These are phyloP conservation scores for Apaloderma vittatum DNA, from an alignment of 2,113 vertebrate species.

Conservation along the genomic window DNA sequence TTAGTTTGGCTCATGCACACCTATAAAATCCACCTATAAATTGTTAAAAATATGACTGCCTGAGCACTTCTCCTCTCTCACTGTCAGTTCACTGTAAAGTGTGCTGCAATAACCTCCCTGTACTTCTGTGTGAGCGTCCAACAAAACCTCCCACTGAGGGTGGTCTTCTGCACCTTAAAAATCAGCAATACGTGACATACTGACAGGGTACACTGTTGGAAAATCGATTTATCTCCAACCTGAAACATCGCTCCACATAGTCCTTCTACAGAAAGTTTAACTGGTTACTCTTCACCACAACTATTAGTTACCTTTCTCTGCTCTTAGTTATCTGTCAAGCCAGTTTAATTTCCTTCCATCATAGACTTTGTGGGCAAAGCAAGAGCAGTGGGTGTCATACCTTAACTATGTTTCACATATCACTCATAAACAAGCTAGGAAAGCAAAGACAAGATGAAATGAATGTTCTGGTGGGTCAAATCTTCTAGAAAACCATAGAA, in stretches of 20 bases:
- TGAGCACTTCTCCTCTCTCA: not conserved
- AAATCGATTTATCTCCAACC: not conserved
- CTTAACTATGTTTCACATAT: not conserved
- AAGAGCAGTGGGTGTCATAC: not conserved
- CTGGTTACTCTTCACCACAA: not conserved
- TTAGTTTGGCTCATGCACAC: not conserved
- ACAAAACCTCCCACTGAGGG: not conserved
- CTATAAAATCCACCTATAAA: not conserved
- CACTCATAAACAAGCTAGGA: not conserved
- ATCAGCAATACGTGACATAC: fast-evolving
- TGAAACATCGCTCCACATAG: not conserved
- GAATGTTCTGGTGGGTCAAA: fast-evolving
- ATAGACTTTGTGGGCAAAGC: not conserved
- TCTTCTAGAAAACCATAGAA: not conserved
- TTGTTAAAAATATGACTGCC: not conserved
- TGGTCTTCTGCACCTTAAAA: not conserved
- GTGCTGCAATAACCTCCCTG: not conserved
- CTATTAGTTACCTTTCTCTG: not conserved
- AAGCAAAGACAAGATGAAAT: not conserved
- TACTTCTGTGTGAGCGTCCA: not conserved
- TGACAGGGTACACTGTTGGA: not conserved
- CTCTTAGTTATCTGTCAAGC: not conserved
- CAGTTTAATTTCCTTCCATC: not conserved
- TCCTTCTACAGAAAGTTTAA: not conserved
- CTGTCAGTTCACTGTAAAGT: not conserved